Evolutionary conservation across 2,113 vertebrate species (phyloP).

Genomic region (Anguilla rostrata): DNA sequence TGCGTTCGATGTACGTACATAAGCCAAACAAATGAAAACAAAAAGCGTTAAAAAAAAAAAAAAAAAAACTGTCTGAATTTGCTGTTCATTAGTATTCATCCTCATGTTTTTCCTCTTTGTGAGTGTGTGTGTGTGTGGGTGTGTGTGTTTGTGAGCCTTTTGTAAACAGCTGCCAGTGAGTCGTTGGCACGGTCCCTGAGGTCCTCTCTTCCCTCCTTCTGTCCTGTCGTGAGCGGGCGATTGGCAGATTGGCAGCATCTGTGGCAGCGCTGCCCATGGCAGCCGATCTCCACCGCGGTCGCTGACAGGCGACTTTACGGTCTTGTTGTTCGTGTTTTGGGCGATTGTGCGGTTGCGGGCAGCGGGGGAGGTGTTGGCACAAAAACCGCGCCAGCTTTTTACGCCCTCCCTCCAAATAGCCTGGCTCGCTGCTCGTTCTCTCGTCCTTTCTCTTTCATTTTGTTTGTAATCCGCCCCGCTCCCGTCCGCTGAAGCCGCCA

Average conservation of each 20-base stretch:
- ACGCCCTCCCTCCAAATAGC: constrained; percentile 49
- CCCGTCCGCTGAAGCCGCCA: constrained; percentile 47
- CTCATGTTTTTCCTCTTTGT: constrained; percentile 47
- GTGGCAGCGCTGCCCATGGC: constrained; percentile 56
- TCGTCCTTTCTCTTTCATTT: constrained; percentile 49
- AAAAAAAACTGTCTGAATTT: constrained; percentile 43
- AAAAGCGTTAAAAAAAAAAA: background rate
- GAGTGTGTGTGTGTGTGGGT: constrained; percentile 46
- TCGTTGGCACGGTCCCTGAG: constrained; percentile 66
- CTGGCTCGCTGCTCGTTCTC: constrained; percentile 54
- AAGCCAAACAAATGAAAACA: constrained; percentile 23
- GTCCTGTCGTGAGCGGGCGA: constrained; percentile 50
- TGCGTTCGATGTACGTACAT: constrained; percentile 9
- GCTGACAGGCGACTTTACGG: constrained; percentile 56
- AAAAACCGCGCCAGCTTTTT: constrained; percentile 52
- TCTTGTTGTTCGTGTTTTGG: constrained; percentile 50
- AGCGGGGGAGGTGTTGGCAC: constrained; percentile 53
- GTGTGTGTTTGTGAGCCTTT: constrained; percentile 60
- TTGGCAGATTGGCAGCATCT: constrained; percentile 71
- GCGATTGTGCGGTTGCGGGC: constrained; percentile 44
- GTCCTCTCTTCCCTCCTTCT: constrained; percentile 53
- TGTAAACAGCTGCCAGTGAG: constrained; percentile 72
- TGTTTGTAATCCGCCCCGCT: constrained; percentile 49
- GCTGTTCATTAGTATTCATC: constrained; percentile 67
- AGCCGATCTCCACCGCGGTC: constrained; percentile 46